Base-by-base conservation (phyloP, 1,140 invertebrate genomes). In the Zaprionus capensis region DNA sequence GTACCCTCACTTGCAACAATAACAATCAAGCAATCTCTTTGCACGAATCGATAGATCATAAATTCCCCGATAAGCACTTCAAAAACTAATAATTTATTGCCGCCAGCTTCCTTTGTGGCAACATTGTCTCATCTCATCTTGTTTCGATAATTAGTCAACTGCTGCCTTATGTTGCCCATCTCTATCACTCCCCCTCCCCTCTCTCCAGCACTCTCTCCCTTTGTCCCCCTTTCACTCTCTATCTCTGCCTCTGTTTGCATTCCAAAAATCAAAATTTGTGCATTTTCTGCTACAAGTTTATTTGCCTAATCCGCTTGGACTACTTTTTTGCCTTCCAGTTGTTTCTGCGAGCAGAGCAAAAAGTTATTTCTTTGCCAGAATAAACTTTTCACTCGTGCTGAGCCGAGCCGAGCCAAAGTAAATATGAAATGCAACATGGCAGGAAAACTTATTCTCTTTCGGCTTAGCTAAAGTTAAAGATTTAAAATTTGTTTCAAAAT, bases 11-110 rank as follows among this genome's bases (percentile, higher is more conserved):
- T 9, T 34, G 31, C 31, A 11, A 61, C 41, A 61, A 61, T 11
- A 59, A 58, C 2, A 51, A 31, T n/a, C 65, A 59, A 59, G 22
- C 31, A 4, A 22, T 34, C 49, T 17, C 55, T 56, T 62, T 61
- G 67, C 56, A 86, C 70, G 86, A 82, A 86, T 85, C 82, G 74
- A 85, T 85, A 76, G 64, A 86, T 87, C 82, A 85, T 86, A 86
- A 86, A 85, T 87, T 51, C 46, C 71, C 76, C 55, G 83, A 79
- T 86, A 87, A 76, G 71, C 68, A 73, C 80, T 72, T 71, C 68
- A 82, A 85, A 79, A 85, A 82, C 83, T 79, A 79, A 85, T 85
- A 85, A 85, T 82, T 85, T 84, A 85, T 68, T 70, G 36, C 58
- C 57, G 78, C 1, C 70, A 46, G 62, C 70, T 85, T 85, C 82